Evolutionary conservation across 2,888 invertebrate species (phyloP).

Genomic region (Drosophila neonasuta): DNA sequence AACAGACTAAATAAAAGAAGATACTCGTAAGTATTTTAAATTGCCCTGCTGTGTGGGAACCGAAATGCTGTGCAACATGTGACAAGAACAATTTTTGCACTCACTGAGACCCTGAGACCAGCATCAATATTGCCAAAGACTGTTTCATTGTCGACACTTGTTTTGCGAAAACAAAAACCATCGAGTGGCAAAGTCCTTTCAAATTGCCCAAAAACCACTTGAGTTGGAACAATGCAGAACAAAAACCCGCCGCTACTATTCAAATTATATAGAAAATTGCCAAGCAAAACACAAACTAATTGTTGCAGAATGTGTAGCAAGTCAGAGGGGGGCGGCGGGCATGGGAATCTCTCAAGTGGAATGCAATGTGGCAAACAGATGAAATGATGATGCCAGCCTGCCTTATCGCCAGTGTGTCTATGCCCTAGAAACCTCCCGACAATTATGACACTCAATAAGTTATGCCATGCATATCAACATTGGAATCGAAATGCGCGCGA

Average conservation of each 20-base stretch:
- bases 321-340: conserved; percentile 26
- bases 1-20: conserved; percentile 36
- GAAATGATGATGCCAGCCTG: conserved; percentile 49
- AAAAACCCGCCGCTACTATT: conserved; percentile 57
- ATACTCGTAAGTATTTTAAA: conserved; percentile 41
- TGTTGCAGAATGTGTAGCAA: conserved; percentile 40
- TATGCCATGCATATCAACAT: conserved; percentile 56
- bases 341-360: conserved; percentile 71
- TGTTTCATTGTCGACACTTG: conserved; percentile 72
- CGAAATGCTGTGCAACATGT: conserved; percentile 70
- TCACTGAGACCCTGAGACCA: conserved; percentile 42
- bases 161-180: conserved; percentile 58
- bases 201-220: conserved; percentile 54
- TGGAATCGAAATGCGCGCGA: conserved; percentile 72
- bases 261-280: conserved; percentile 72
- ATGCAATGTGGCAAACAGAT: conserved; percentile 71
- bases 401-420: conserved; percentile 45
- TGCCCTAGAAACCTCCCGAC: conserved; percentile 43
- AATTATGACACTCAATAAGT: conserved; percentile 25
- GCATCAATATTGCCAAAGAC: conserved; percentile 34
- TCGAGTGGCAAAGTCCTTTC: conserved; percentile 40
- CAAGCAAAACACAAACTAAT: conserved; percentile 71
- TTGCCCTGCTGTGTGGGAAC: conserved; percentile 76
- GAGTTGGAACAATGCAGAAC: conserved; percentile 54
- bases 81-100: conserved; percentile 70